Evolutionary conservation across 2,113 vertebrate genomes (phyloP).

Genomic region (Prunella himalayana): DNA sequence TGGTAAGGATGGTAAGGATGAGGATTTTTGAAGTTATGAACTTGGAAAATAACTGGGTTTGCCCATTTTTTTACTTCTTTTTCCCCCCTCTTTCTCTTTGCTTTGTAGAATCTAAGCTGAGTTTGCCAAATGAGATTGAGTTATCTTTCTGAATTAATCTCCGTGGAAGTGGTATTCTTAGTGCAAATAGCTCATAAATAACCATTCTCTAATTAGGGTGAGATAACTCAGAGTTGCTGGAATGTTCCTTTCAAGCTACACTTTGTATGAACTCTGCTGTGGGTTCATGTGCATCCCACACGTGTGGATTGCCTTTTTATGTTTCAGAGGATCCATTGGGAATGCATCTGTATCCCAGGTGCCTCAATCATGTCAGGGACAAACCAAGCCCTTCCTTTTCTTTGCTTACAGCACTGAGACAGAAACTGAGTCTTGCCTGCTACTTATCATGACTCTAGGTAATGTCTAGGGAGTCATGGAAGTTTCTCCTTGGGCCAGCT

Average conservation of each 20-base stretch:
- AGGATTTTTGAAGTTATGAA: neutral
- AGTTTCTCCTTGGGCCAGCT: neutral
- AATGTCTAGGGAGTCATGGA: neutral
- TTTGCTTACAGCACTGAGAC: neutral
- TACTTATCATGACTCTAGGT: neutral
- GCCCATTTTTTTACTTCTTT: neutral
- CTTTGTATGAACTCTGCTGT: conserved; percentile 1
- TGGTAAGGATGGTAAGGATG: neutral
- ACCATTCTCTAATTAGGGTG: neutral
- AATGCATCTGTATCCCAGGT: conserved; percentile 34
- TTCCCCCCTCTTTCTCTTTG: neutral
- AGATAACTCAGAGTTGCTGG: neutral
- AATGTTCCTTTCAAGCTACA: conserved; percentile 25
- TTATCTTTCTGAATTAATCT: neutral
- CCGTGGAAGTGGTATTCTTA: neutral
- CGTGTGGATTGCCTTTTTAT: neutral
- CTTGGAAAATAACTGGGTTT: neutral
- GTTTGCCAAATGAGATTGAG: neutral
- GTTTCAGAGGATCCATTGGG: neutral
- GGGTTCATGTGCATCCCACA: conserved; percentile 12
- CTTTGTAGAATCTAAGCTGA: neutral
- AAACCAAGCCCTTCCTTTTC: neutral
- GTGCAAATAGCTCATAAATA: neutral
- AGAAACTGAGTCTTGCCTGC: neutral
- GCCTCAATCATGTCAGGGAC: accelerated